Percentiles rank a stretch among this genome's conserved stretches.
Evolutionary conservation across 35 echinoderm and acorn worm species (phyloP).

Genomic region (Apostichopus japonicus): DNA sequence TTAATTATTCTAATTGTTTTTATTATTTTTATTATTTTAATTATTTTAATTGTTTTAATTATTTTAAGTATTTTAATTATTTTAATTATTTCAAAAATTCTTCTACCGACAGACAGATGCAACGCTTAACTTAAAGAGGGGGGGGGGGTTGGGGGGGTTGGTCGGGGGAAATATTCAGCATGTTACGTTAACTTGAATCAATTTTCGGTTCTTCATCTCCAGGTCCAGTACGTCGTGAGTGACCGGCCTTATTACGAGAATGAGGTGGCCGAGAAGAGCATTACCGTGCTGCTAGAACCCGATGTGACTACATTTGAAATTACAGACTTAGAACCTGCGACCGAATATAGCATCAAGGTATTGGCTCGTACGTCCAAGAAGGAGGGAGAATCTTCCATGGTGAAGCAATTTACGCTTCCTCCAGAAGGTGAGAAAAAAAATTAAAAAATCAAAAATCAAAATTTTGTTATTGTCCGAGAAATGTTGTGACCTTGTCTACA

Average conservation of each 20-base stretch:
- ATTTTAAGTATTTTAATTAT: too few species aligned
- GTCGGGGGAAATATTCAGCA: too few species aligned
- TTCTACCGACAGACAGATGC: neutral
- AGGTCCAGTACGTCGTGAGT: neutral
- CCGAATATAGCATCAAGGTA: slow-evolving; percentile 13
- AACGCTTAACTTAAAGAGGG: neutral
- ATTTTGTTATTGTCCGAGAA: too few species aligned
- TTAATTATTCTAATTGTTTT: neutral
- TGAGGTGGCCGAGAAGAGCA: neutral
- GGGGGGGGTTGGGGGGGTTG: too few species aligned
- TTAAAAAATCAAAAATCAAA: too few species aligned
- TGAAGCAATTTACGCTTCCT: neutral
- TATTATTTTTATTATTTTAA: too few species aligned
- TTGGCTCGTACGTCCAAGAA: neutral
- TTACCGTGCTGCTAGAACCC: neutral
- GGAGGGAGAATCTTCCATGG: neutral
- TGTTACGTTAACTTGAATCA: too few species aligned
- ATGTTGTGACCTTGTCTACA: too few species aligned
- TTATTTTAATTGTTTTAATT: too few species aligned
- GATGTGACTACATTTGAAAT: neutral
- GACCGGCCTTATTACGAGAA: neutral
- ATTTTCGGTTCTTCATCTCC: neutral
- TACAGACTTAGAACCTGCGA: slow-evolving; percentile 10
- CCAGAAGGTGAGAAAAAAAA: slow-evolving; percentile 13
- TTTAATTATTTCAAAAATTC: too few species aligned